Base-by-base conservation (phyloP, 2,888 invertebrate species). In the Bhutanitis thaidina region DNA sequence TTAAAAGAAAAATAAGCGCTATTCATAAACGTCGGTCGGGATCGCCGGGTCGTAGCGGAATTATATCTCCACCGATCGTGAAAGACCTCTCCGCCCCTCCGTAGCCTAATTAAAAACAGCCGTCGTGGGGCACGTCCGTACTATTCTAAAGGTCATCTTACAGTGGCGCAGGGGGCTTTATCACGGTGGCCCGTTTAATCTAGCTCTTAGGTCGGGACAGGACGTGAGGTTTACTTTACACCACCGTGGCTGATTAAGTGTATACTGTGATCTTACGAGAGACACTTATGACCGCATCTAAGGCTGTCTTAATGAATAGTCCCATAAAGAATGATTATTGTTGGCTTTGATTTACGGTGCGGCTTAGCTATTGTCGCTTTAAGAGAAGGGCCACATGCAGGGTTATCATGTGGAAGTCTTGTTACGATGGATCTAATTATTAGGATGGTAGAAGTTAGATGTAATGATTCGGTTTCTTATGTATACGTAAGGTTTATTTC, bases 1-100 rank as follows among this genome's bases (percentile, higher is more conserved):
- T 88, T 88, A 88, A 87, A 88, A 87, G 89, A 88, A 88, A 88
- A 85, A 88, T 86, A 88, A 83, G 78, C 69, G 74, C 82, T 78
- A 88, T 88, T 87, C 85, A 87, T 88, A 86, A 84, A 86, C 69
- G 89, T 88, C 89, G 64, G 60, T 38, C 64, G 71, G 70, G 77
- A 86, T 79, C 74, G 79, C 78, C 64, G 65, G 75, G 74, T 73
- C 77, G 76, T 72, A 66, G 73, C 61, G 72, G 75, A 65, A 74
- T 83, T 82, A 82, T 77, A 77, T 70, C 62, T 60, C 69, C 55
- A 61, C 87, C 84, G 76, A 56, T 52, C 49, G 49, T 54, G 27
- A 47, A 20, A 58, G 85, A 71, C 53, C 80, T 61, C 41, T 58
- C 59, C 53, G 41, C 52, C 52, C 56, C 55, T 67, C 61, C 49